These are phyloP conservation scores for Drosophila triauraria DNA, from an alignment of 1,140 invertebrate species.

Conservation along the genomic window DNA sequence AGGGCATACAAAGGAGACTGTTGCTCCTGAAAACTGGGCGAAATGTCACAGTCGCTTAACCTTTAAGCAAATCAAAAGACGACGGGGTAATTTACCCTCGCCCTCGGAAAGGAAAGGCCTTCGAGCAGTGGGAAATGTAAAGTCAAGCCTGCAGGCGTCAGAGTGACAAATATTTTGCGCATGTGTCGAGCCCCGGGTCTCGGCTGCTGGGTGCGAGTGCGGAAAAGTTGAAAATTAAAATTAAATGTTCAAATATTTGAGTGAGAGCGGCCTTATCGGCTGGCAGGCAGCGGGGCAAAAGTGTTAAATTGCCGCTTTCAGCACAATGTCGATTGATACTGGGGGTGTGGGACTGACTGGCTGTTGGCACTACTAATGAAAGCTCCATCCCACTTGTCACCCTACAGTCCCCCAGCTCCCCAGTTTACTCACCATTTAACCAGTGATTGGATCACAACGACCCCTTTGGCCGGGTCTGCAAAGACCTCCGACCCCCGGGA, in stretches of 20 bases:
- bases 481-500: slow-evolving; percentile 17
- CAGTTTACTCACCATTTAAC: slow-evolving; percentile 79
- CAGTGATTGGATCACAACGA: slow-evolving; percentile 75
- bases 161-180: slow-evolving; percentile 66
- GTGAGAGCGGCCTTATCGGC: slow-evolving; percentile 33
- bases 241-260: slow-evolving; percentile 73
- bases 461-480: slow-evolving; percentile 19
- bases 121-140: slow-evolving; percentile 9
- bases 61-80: slow-evolving; percentile 74
- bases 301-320: slow-evolving; percentile 78
- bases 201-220: slow-evolving; percentile 2
- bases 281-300: slow-evolving; percentile 32
- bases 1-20: slow-evolving; percentile 1
- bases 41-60: slow-evolving; percentile 74
- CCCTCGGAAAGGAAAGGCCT: not conserved
- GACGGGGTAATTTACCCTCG: slow-evolving; percentile 52
- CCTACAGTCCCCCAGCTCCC: not conserved
- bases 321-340: slow-evolving; percentile 64
- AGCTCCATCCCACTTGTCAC: slow-evolving; percentile 30
- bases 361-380: slow-evolving; percentile 72
- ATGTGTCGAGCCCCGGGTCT: slow-evolving; percentile 48
- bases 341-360: slow-evolving; percentile 34
- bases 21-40: slow-evolving; percentile 39
- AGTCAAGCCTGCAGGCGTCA: slow-evolving; percentile 28
- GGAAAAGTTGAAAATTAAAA: slow-evolving; percentile 64